These are phyloP conservation scores for Nibea albiflora DNA, from an alignment of 2,113 vertebrate species.

Conservation along the genomic window DNA sequence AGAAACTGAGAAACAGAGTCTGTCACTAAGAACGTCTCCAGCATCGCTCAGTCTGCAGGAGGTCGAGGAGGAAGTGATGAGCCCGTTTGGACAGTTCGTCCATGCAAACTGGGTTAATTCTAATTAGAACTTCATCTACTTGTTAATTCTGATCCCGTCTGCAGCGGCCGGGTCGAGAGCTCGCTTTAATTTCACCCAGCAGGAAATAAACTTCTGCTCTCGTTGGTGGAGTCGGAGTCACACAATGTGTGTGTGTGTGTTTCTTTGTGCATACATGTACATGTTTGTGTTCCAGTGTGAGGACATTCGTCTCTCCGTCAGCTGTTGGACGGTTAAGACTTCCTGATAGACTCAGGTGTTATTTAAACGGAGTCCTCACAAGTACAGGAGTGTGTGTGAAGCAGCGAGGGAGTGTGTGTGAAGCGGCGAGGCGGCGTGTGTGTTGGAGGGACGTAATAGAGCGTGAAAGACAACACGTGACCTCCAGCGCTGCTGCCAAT, in stretches of 20 bases:
- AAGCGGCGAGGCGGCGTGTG: neutral
- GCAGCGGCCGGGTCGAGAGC: neutral
- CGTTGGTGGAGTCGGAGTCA: neutral
- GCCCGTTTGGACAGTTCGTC: neutral
- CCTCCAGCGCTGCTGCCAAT: constrained; percentile 57
- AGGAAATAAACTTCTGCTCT: neutral
- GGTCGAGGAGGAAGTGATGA: neutral
- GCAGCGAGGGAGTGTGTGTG: neutral
- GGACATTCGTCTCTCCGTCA: neutral
- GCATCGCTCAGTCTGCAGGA: neutral
- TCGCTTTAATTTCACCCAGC: neutral
- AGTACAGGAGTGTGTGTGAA: neutral
- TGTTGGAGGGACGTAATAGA: constrained; percentile 43
- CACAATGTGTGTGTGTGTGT: neutral
- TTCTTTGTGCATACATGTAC: neutral
- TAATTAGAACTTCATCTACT: constrained; percentile 16
- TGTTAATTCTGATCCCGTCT: neutral
- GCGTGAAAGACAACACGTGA: constrained; percentile 70
- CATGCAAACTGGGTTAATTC: constrained; percentile 13
- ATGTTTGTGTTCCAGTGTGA: neutral
- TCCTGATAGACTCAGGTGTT: neutral
- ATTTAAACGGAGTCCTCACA: neutral
- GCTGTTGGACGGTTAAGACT: too few relatives aligned
- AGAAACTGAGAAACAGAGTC: too few relatives aligned
- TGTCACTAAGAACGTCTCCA: neutral